Conservation (phyloP, 2,797 vertebrate species). For the Syndactyla subalaris region DNA sequence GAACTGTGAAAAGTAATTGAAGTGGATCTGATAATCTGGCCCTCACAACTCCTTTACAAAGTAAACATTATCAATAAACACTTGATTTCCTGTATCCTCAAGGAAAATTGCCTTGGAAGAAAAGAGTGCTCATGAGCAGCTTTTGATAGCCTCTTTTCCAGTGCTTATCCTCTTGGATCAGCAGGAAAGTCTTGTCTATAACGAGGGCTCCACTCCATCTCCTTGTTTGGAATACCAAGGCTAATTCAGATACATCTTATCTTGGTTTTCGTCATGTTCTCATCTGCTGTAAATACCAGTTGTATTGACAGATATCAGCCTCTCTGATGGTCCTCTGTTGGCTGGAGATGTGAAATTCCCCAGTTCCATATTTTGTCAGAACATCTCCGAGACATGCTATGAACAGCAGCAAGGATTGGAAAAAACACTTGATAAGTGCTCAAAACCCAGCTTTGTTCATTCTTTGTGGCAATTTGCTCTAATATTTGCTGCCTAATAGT, state of each 20-base stretch:
- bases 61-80: conserved; percentile 34
- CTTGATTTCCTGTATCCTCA: conserved; percentile 48
- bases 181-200: background rate
- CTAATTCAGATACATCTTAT: conserved; percentile 27
- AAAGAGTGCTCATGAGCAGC: background rate
- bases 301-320: conserved; percentile 18
- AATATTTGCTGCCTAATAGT: background rate
- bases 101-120: conserved; percentile 35
- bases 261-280: background rate
- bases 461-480: background rate
- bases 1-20: background rate
- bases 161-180: conserved; percentile 43
- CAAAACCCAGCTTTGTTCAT: background rate
- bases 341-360: conserved; percentile 30
- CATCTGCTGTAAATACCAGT: background rate
- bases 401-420: background rate
- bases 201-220: background rate
- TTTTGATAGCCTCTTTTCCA: conserved; percentile 48
- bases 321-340: background rate
- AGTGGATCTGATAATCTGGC: conserved; percentile 16
- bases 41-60: background rate
- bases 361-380: background rate
- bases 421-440: background rate
- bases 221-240: background rate
- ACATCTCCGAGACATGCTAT: background rate